Conservation (phyloP, 2,888 invertebrate species). For the Antheraea yamamai region DNA sequence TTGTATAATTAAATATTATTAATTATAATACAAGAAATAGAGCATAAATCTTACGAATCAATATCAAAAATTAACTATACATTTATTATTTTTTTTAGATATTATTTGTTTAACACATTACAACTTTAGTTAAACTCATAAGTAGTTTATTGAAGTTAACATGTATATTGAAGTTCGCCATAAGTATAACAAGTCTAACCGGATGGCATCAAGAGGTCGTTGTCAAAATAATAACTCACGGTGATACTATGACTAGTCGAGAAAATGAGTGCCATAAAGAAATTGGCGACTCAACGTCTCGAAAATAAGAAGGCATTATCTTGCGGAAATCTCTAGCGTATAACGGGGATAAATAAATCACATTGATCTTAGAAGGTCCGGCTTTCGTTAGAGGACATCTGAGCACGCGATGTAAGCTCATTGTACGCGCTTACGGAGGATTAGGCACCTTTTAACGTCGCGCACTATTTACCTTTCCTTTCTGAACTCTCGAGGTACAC, state of each 20-base stretch:
- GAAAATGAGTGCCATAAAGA: constrained; percentile 29
- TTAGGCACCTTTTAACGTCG: constrained; percentile 76
- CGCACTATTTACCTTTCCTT: constrained; percentile 69
- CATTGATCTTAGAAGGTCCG: constrained; percentile 68
- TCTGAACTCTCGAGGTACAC: constrained; percentile 45
- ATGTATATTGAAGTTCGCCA: neutral
- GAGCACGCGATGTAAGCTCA: constrained; percentile 67
- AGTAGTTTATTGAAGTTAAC: neutral
- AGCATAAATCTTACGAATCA: neutral
- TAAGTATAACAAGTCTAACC: neutral
- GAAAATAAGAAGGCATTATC: constrained; percentile 58
- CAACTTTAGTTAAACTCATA: neutral
- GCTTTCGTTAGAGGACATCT: constrained; percentile 66
- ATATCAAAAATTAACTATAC: neutral
- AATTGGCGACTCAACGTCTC: constrained; percentile 44
- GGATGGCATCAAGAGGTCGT: neutral
- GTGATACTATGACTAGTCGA: constrained; percentile 34
- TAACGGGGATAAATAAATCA: constrained; percentile 63
- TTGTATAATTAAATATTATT: neutral
- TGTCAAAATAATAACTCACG: constrained; percentile 23
- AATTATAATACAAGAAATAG: neutral
- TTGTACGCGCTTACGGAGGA: constrained; percentile 68
- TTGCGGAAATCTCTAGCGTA: constrained; percentile 50
- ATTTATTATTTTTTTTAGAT: neutral
- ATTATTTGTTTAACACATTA: neutral